Conservation (phyloP, 1,140 invertebrate species). For the Scaptomyza graminum region DNA sequence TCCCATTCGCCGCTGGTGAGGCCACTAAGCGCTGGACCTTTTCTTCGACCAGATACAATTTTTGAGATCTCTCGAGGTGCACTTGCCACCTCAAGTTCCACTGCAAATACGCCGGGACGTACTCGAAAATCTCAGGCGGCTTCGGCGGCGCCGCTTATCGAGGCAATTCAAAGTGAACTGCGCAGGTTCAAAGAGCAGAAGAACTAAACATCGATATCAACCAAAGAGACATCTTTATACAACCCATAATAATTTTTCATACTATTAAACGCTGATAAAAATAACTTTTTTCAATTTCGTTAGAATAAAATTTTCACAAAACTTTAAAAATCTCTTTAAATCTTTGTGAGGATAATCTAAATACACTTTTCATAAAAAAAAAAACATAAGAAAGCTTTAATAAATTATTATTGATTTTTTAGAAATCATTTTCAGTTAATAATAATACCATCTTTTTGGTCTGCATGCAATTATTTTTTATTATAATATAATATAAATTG, state of each 20-base stretch:
- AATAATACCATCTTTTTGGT: neutral
- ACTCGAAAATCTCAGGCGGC: slow-evolving; percentile 67
- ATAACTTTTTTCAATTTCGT: slow-evolving; percentile 33
- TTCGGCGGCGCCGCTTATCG: slow-evolving; percentile 86
- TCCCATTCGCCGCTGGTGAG: slow-evolving; percentile 75
- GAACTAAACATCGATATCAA: slow-evolving; percentile 24
- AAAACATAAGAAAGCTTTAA: too few relatives aligned
- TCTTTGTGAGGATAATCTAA: neutral
- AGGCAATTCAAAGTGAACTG: slow-evolving; percentile 87
- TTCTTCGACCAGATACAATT: slow-evolving; percentile 85
- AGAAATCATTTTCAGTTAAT: too few relatives aligned
- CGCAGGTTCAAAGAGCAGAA: slow-evolving; percentile 84
- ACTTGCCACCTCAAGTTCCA: slow-evolving; percentile 1
- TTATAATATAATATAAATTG: slow-evolving; percentile 12
- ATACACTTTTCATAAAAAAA: too few relatives aligned
- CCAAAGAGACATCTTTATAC: neutral
- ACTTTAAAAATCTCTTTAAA: neutral
- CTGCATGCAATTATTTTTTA: neutral
- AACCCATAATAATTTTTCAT: neutral
- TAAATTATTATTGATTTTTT: too few relatives aligned
- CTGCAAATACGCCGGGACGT: slow-evolving; percentile 29
- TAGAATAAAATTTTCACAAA: slow-evolving; percentile 37
- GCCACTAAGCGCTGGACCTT: slow-evolving; percentile 87
- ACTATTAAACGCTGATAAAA: slow-evolving; percentile 10
- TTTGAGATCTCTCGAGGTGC: slow-evolving; percentile 72